Evolutionary conservation across 2,888 invertebrate species (phyloP), one percentile per base, ranked within the genome.

Genomic region (Protophormia terraenovae): DNA sequence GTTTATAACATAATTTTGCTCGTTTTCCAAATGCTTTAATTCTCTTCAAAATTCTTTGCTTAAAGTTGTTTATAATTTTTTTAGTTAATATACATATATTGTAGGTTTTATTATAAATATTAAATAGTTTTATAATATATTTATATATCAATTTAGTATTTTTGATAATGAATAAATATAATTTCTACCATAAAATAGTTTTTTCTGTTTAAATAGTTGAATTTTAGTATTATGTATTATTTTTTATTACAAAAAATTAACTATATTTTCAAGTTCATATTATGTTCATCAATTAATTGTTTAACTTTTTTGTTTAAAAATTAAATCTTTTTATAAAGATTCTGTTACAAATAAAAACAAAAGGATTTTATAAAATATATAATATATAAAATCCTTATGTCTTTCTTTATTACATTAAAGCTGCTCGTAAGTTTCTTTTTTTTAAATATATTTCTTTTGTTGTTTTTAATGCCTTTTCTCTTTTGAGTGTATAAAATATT

Each of bases 371-470:
- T 32, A 29, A 53, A 47, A 47, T 58, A 41, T 19, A 38, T 22
- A 53, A 8, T 66, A 50, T 8, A 67, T 64, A 75, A 66, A 73
- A 50, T 75, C 50, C 53, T 69, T 75, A 32, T 50, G 41, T 27
- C 47, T 27, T n/a, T 47, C 64, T 83, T 72, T 7, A 75, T 55
- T 75, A 82, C 19, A 85, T 82, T 85, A 85, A 85, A 85, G 85
- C 85, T 85, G 85, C 82, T 71, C 82, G 58, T 78, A 64, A 82
- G 69, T 64, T 60, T 75, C 73, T 64, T 50, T 50, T 29, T 71
- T 79, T 38, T 67, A 24, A 29, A 55, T 8, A 29, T 38, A 24
- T 66, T n/a, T 69, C 47, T 47, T 10, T 14, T 64, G 12, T 32
- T 53, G 7, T 19, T 32, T 14, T 19, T 47, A 71, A 66, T 73